Conservation (phyloP, 92 coral and sea anemone species). For the Actinostola sp. region DNA sequence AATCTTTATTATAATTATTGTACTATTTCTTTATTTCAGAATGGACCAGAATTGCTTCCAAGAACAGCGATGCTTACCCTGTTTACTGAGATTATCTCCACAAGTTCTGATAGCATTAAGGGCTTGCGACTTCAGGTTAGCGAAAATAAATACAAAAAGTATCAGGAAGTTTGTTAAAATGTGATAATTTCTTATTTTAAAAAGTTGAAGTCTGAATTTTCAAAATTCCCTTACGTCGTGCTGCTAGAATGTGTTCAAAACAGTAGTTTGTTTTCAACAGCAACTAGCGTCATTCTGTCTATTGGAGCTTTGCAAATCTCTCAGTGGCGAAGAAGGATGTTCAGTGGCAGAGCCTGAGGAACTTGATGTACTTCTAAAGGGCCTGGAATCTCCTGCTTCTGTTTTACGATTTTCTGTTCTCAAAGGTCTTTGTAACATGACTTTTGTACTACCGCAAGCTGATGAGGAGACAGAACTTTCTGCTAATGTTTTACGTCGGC, state of each 20-base stretch:
- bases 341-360: conserved; percentile 79
- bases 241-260: too few species aligned
- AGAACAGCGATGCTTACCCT: conserved; percentile 80
- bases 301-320: conserved; percentile 82
- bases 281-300: conserved; percentile 88
- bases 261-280: conserved; percentile 39
- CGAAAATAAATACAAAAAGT: too few species aligned
- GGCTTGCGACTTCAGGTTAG: conserved; percentile 90
- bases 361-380: conserved; percentile 65
- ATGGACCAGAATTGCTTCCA: conserved; percentile 89
- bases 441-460: conserved; percentile 59
- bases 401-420: conserved; percentile 76
- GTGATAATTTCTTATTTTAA: not conserved
- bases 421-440: conserved; percentile 76
- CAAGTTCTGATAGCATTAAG: conserved; percentile 76
- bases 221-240: too few species aligned
- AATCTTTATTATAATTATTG: too few species aligned
- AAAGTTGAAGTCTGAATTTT: too few species aligned
- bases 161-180: not conserved
- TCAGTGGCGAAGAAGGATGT: conserved; percentile 91
- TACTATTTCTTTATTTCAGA: conserved; percentile 39
- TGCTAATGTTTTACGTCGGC: conserved; percentile 60
- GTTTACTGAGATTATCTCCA: conserved; percentile 73
- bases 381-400: conserved; percentile 84
- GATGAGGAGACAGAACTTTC: conserved; percentile 68